These are phyloP conservation scores for Phoeniculus purpureus DNA, from an alignment of 2,797 vertebrate genomes.

Conservation along the genomic window DNA sequence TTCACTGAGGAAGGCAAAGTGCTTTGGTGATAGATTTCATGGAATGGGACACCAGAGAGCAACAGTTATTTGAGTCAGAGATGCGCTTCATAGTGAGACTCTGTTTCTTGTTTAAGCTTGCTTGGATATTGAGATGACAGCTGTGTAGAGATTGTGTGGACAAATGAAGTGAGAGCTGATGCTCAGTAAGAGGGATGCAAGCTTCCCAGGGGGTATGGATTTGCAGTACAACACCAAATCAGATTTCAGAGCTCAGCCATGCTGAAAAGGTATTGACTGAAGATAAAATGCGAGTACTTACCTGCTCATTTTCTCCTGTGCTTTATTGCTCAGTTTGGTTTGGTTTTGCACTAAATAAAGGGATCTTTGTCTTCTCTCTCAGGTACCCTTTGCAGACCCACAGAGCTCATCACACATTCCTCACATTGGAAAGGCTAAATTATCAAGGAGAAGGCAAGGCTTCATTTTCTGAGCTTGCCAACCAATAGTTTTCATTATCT, in stretches of 20 bases:
- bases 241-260: slow-evolving; percentile 53
- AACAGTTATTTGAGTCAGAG: background rate
- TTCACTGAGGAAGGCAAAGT: background rate
- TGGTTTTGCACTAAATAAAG: slow-evolving; percentile 22
- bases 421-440: background rate
- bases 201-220: slow-evolving; percentile 46
- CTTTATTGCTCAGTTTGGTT: slow-evolving; percentile 49
- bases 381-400: background rate
- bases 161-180: slow-evolving; percentile 46
- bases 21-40: slow-evolving; percentile 15
- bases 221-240: slow-evolving; percentile 38
- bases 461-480: background rate
- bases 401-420: background rate
- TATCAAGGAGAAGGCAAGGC: background rate
- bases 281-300: slow-evolving; percentile 53
- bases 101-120: slow-evolving; percentile 43
- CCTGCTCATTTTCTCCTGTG: slow-evolving; percentile 53
- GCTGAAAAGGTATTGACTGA: slow-evolving; percentile 63
- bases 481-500: background rate
- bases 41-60: background rate
- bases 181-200: slow-evolving; percentile 23
- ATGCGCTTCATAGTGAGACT: slow-evolving; percentile 14
- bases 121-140: slow-evolving; percentile 4
- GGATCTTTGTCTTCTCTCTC: slow-evolving; percentile 1
- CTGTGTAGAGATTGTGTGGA: slow-evolving; percentile 2